phyloP scores from a whole-genome alignment of 1,140 invertebrate genomes.

The Lepidostoma basale region DNA sequence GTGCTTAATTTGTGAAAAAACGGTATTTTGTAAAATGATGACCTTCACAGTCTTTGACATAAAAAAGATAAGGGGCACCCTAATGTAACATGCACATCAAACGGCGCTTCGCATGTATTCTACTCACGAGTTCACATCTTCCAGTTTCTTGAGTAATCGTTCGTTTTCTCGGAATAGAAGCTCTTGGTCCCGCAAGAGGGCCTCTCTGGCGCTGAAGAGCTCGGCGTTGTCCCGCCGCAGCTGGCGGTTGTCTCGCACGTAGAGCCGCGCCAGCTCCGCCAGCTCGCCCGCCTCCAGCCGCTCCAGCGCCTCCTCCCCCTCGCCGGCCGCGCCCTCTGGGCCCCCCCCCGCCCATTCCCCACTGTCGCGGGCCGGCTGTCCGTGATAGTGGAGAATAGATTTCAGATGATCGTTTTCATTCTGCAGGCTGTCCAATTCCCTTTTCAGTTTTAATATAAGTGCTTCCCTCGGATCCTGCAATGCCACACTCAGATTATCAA shows the following conservation, averaged over 20 bases:
- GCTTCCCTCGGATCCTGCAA: slow-evolving; percentile 88
- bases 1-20: too few relatives aligned
- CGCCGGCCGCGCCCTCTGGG: slow-evolving; percentile 75
- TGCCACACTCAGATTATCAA: slow-evolving; percentile 1
- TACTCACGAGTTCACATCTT: slow-evolving; percentile 84
- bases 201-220: slow-evolving; percentile 77
- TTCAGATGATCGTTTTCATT: slow-evolving; percentile 91
- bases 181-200: slow-evolving; percentile 88
- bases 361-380: slow-evolving; percentile 50
- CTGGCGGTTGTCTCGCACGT: slow-evolving; percentile 86
- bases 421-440: slow-evolving; percentile 86
- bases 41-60: too few relatives aligned
- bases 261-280: slow-evolving; percentile 75
- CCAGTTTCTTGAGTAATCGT: slow-evolving; percentile 81
- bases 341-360: slow-evolving; percentile 71
- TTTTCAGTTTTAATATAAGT: slow-evolving; percentile 85
- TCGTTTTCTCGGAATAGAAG: slow-evolving; percentile 90
- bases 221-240: slow-evolving; percentile 86
- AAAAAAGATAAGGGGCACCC: too few relatives aligned
- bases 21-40: too few relatives aligned
- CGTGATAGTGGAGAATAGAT: slow-evolving; percentile 69
- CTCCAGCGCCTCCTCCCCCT: slow-evolving; percentile 68
- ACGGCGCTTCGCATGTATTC: not conserved
- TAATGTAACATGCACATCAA: too few relatives aligned
- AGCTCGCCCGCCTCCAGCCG: slow-evolving; percentile 74